Evolutionary conservation across 1,140 invertebrate genomes (phyloP).

Genomic region (Bactericera cockerelli): DNA sequence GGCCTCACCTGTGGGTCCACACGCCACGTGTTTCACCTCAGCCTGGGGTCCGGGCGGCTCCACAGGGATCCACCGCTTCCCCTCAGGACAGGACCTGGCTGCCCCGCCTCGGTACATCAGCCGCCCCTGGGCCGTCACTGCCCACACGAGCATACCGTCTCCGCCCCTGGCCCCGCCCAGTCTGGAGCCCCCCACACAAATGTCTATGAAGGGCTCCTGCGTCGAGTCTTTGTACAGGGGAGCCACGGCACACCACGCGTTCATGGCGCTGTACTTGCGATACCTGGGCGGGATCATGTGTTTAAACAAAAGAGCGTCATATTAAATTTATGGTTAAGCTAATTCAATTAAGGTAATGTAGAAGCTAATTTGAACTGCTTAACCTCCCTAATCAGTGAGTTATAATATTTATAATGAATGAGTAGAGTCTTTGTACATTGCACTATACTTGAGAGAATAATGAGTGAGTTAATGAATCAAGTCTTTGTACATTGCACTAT

Average conservation of each 20-base stretch:
- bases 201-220: constrained; percentile 66
- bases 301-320: too few relatives aligned
- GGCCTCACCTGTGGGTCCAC: constrained; percentile 62
- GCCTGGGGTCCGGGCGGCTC: constrained; percentile 47
- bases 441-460: too few relatives aligned
- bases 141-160: constrained; percentile 70
- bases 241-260: constrained; percentile 81
- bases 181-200: constrained; percentile 66
- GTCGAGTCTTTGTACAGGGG: constrained; percentile 75
- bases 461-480: too few relatives aligned
- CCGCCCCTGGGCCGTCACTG: constrained; percentile 72
- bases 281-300: constrained; percentile 34
- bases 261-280: constrained; percentile 69
- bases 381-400: too few relatives aligned
- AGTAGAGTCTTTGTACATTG: too few relatives aligned
- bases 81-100: constrained; percentile 63
- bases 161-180: constrained; percentile 57
- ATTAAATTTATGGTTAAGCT: too few relatives aligned
- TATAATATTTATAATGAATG: too few relatives aligned
- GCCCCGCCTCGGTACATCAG: constrained; percentile 73
- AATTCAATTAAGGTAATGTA: too few relatives aligned
- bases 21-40: constrained; percentile 68
- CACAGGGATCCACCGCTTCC: constrained; percentile 61
- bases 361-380: too few relatives aligned
- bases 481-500: too few relatives aligned